Base-by-base conservation (phyloP, 1,140 invertebrate genomes). In the Ptiloglossa arizonensis region DNA sequence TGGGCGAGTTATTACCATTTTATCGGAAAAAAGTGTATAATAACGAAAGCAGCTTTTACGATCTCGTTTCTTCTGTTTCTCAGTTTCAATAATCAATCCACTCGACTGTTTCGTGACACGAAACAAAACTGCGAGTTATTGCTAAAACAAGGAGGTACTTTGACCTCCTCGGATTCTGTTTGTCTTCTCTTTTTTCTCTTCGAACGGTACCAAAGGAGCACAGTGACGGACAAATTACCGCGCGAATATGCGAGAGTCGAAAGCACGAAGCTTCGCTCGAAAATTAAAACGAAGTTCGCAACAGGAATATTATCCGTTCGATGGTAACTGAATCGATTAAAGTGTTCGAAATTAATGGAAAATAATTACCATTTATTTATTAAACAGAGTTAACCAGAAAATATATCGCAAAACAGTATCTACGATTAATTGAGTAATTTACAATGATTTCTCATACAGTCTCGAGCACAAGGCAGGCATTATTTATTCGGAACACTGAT, bases 221-320 rank as follows among this genome's bases (percentile, higher is more conserved):
- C 13, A 44, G 15, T 24, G 59, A 73, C 24, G 54, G 71, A 54
- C 32, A 73, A 54, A 63, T 52, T 15, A 32, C 22, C 1, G 38
- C n/a, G 48, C 24, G 38, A 38, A 66, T 27, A 22, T 22, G 17
- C n/a, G 15, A 41, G 3, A 54, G n/a, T 56, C 48, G 67, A 69
- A 19, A 69, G 50, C 35, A 38, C 3, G 59, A 41, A 60, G 17
- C 17, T 29, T 27, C 17, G n/a, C 32, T 38, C 6, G 19, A n/a
- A 38, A 17, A 13, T 24, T 11, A 17, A 1, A 56, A 56, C 24
- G 54, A 17, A 15, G 54, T 27, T 8, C 11, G 11, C 13, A 54
- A 24, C 52, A 54, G 22, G 22, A 29, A 27, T 27, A 29, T 56
- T 29, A 35, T 35, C 5, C 35, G 9, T n/a, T n/a, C n/a, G n/a